Conservation (phyloP, 2,113 vertebrate genomes). For the Morphnarchus princeps region DNA sequence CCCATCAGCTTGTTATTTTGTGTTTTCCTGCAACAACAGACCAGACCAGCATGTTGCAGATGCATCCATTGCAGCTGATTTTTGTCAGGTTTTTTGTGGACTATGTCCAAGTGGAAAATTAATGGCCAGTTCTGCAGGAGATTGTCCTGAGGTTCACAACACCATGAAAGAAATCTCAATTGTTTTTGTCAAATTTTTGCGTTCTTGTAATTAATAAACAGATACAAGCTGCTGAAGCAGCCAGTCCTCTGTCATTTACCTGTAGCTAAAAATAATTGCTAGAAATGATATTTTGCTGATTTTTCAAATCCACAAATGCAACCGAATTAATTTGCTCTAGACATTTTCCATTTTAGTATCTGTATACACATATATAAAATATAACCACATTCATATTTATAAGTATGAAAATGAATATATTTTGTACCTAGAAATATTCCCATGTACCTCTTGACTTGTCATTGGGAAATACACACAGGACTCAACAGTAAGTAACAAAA, state of each 20-base stretch:
- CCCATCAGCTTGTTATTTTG: background rate
- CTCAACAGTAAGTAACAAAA: slow-evolving; percentile 4
- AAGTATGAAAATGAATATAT: slow-evolving; percentile 61
- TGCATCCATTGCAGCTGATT: background rate
- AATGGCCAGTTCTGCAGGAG: background rate
- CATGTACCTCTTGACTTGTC: slow-evolving; percentile 33
- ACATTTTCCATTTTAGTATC: slow-evolving; percentile 51
- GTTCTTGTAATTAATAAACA: slow-evolving; percentile 25
- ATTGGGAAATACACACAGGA: slow-evolving; percentile 22
- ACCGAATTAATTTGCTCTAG: slow-evolving; percentile 45
- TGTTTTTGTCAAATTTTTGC: slow-evolving; percentile 35
- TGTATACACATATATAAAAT: slow-evolving; percentile 61
- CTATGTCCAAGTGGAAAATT: background rate
- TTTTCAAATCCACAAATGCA: slow-evolving; percentile 53
- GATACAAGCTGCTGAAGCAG: slow-evolving; percentile 35
- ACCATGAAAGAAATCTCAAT: background rate
- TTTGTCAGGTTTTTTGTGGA: background rate
- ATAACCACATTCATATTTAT: slow-evolving; percentile 63
- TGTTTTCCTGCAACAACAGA: background rate
- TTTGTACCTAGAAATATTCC: slow-evolving; percentile 48
- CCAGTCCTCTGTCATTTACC: slow-evolving; percentile 55
- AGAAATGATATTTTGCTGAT: slow-evolving; percentile 65
- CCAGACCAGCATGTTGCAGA: background rate
- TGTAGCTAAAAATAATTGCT: slow-evolving; percentile 64
- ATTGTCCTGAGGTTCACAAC: background rate